Evolutionary conservation across 2,113 vertebrate species (phyloP).

Genomic region (Neomonachus schauinslandi): DNA sequence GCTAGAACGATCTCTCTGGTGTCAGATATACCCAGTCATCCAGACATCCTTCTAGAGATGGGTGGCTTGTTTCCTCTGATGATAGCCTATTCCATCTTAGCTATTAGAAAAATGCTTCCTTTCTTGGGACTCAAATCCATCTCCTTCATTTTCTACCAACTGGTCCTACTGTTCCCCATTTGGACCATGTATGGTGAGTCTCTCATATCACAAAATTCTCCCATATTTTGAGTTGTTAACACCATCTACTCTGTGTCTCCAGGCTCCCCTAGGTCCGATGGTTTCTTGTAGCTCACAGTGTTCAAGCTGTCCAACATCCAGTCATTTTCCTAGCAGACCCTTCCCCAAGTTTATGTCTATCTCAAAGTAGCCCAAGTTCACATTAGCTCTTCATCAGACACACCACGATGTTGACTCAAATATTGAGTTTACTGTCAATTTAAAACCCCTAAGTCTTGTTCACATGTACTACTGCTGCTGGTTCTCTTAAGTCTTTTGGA

Average conservation of each 20-base stretch:
- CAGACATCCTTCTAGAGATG: background rate
- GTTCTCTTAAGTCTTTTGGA: background rate
- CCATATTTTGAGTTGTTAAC: constrained; percentile 29
- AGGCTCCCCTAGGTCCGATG: background rate
- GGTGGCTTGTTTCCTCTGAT: background rate
- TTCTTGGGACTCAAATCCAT: background rate
- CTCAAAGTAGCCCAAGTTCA: background rate
- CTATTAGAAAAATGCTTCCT: background rate
- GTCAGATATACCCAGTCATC: background rate
- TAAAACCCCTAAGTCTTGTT: background rate
- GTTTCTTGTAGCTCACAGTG: background rate
- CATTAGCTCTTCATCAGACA: background rate
- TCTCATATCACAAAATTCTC: background rate
- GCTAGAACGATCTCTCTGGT: background rate
- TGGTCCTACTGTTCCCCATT: background rate
- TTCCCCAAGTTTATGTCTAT: background rate
- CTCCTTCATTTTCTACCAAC: background rate
- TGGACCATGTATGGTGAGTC: background rate
- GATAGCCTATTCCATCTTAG: background rate
- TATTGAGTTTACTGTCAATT: background rate
- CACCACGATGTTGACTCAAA: background rate
- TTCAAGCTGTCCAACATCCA: background rate
- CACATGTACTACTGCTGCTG: background rate
- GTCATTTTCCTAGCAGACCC: background rate
- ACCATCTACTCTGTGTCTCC: background rate